Conservation (phyloP, 2,797 vertebrate genomes). For the Falco concolor region DNA sequence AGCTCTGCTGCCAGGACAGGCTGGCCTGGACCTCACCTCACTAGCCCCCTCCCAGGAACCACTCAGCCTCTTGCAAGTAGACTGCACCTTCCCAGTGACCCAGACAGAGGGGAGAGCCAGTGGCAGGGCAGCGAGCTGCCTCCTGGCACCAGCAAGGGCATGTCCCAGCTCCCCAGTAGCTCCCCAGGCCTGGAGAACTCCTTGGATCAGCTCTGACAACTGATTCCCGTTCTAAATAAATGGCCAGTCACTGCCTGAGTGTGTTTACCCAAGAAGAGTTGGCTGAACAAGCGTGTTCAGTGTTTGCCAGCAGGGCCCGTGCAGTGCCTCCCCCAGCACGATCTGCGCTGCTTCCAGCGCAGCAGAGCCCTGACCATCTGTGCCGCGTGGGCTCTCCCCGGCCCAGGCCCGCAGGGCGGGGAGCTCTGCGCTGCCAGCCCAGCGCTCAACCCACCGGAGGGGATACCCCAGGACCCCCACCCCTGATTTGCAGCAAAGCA, state of each 20-base stretch:
- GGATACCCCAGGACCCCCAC: not conserved
- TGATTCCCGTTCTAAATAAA: not conserved
- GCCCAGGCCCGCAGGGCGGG: not conserved
- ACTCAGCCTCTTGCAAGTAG: not conserved
- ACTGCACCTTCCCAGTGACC: accelerated
- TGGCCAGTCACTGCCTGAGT: not conserved
- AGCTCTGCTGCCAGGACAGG: not conserved
- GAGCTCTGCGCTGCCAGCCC: not conserved
- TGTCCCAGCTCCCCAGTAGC: not conserved
- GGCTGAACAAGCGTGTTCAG: not conserved
- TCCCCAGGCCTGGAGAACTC: not conserved
- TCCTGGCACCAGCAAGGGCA: not conserved
- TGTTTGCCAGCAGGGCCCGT: conserved; percentile 53
- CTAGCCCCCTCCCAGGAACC: not conserved
- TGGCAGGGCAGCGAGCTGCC: not conserved
- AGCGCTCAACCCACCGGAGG: accelerated
- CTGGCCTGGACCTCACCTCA: not conserved
- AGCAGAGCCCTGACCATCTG: conserved; percentile 24
- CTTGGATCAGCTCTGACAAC: not conserved
- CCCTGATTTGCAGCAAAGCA: not conserved
- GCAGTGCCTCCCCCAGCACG: conserved; percentile 34
- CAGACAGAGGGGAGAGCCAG: not conserved
- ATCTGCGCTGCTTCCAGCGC: conserved; percentile 1
- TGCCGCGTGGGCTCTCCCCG: conserved; percentile 5
- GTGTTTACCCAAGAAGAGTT: conserved; percentile 32